phyloP scores from a whole-genome alignment of 2,888 invertebrate species.

The Pterobdella sp. region DNA sequence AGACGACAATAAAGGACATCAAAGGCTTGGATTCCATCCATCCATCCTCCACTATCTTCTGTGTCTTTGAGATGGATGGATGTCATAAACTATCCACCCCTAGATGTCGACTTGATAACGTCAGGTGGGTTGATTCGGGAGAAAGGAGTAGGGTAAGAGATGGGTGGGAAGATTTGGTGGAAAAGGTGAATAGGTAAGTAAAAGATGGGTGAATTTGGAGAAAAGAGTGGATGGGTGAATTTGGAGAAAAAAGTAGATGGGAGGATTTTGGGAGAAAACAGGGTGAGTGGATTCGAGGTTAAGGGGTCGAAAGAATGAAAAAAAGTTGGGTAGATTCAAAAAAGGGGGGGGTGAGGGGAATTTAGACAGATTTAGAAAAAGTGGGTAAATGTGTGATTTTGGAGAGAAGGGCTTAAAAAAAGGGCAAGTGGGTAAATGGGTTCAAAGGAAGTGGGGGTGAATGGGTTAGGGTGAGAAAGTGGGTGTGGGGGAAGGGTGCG shows the following conservation, averaged over 20 bases:
- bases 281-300: neutral
- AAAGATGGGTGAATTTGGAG: too few relatives aligned
- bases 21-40: constrained; percentile 10
- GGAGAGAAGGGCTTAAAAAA: neutral
- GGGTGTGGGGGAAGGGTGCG: neutral
- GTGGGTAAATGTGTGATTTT: neutral
- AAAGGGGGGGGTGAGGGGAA: too few relatives aligned
- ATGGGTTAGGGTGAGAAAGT: neutral
- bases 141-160: too few relatives aligned
- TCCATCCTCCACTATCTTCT: constrained; percentile 2
- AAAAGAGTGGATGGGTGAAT: neutral
- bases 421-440: neutral
- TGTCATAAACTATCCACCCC: constrained; percentile 22
- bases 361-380: neutral
- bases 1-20: constrained; percentile 21
- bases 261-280: neutral
- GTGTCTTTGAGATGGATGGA: constrained; percentile 21
- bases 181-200: too few relatives aligned
- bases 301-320: neutral
- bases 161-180: neutral
- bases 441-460: neutral
- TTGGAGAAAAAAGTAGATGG: neutral
- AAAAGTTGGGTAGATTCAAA: neutral
- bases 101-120: neutral
- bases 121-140: neutral